Evolutionary conservation across 2,113 vertebrate species (phyloP), one percentile per base, ranked within the genome.

Genomic region (Lophius piscatorius): DNA sequence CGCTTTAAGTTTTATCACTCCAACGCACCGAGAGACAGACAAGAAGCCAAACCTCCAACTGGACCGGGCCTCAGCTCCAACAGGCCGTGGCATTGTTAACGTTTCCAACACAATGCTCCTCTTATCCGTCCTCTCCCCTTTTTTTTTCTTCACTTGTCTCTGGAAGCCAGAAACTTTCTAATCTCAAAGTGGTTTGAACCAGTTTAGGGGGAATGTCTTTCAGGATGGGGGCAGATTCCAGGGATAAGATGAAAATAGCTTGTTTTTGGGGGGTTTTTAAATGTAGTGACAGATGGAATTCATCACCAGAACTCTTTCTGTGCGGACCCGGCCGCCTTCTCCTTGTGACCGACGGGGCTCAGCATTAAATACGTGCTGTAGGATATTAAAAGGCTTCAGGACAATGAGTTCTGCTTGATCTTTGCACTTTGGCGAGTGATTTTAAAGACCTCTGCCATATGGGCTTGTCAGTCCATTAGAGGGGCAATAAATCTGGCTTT

Each of bases 101-200:
- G 42, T 51, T 54, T 50, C 8, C 58, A 31, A 58, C 63, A 78
- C 71, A 78, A 66, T 42, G 71, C 72, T 21, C 9, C 73, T 63
- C 61, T 79, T 76, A 61, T 58, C 70, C 50, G 17, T 16, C 52
- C 21, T 31, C 29, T 36, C 10, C 6, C 22, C 24, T 6, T 1
- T 5, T 46, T n/a, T n/a, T 8, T 20, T 11, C 33, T 21, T 13
- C 39, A 28, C 17, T 46, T 7, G 12, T 52, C 16, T 56, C 52
- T 31, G 11, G 40, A 40, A 57, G 58, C 44, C 68, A 48, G 36
- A 26, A 18, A 34, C 50, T 7, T 28, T 60, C 31, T 63, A 51
- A 75, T 78, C 79, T 74, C n/a, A 55, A 56, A 76, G 71, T 57
- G 71, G 57, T 63, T 78, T 35, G 4, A 70, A 75, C 61, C 75